Conservation (phyloP, 1,140 invertebrate species). For the Heliothis virescens region DNA sequence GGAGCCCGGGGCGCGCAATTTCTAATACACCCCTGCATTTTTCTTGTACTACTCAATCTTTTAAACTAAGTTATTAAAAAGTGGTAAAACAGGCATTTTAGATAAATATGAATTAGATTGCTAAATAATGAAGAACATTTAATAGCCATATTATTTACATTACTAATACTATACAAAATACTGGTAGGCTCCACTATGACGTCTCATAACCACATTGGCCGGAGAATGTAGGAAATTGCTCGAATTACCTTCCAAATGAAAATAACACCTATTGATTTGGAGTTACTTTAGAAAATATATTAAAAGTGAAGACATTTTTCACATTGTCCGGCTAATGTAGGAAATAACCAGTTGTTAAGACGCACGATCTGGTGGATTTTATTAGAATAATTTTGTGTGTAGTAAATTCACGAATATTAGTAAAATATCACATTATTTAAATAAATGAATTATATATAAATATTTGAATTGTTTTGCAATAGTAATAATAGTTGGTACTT, state of each 20-base stretch:
- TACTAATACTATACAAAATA: conserved; percentile 34
- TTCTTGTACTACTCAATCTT: conserved; percentile 26
- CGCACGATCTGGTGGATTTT: conserved; percentile 59
- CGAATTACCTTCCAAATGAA: too few relatives aligned
- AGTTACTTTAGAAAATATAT: not conserved
- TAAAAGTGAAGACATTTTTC: not conserved
- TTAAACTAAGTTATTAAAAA: conserved; percentile 17
- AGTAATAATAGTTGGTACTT: conserved; percentile 34
- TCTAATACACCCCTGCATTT: too few relatives aligned
- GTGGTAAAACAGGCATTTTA: conserved; percentile 42
- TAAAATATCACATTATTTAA: conserved; percentile 42
- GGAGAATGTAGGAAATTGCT: conserved; percentile 2
- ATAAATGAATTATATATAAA: conserved; percentile 22
- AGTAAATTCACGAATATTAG: conserved; percentile 47
- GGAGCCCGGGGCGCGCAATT: too few relatives aligned
- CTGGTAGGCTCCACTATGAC: conserved; percentile 27
- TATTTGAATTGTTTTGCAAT: conserved; percentile 46
- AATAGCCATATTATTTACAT: conserved; percentile 67
- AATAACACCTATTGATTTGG: too few relatives aligned
- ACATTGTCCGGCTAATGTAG: not conserved
- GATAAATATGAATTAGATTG: conserved; percentile 47
- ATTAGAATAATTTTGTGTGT: conserved; percentile 52
- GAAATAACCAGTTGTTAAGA: conserved; percentile 16
- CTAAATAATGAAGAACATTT: conserved; percentile 52
- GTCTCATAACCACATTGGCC: conserved; percentile 10